Percentiles rank a stretch among this genome's conserved stretches.
phyloP scores from a whole-genome alignment of 2,797 vertebrate genomes.

The Acrossocheilus fasciatus region DNA sequence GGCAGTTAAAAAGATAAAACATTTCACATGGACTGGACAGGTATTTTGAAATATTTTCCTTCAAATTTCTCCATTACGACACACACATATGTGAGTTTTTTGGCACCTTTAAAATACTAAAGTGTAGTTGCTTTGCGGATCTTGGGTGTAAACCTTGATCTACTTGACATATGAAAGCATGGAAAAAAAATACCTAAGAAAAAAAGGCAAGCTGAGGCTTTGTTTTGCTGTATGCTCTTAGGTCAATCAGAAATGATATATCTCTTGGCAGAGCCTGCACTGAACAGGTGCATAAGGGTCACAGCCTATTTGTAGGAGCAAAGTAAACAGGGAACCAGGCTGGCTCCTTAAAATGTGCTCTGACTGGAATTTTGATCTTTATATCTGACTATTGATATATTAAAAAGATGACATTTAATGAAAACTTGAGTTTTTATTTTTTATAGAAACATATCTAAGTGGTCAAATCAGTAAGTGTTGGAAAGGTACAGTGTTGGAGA shows the following conservation, averaged over 20 bases:
- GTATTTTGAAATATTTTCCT: background rate
- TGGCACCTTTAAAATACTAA: background rate
- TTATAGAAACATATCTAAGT: slow-evolving; percentile 16
- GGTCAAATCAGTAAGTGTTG: slow-evolving; percentile 55
- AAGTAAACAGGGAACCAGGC: slow-evolving; percentile 59
- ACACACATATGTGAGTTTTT: background rate
- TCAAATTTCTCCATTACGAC: background rate
- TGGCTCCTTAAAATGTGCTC: slow-evolving; percentile 61
- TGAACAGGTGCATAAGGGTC: slow-evolving; percentile 69
- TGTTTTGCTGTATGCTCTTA: slow-evolving; percentile 52
- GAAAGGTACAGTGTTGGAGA: slow-evolving; percentile 57
- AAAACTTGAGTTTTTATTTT: slow-evolving; percentile 24
- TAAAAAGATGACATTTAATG: slow-evolving; percentile 58
- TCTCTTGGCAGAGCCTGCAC: slow-evolving; percentile 67
- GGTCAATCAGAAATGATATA: slow-evolving; percentile 66
- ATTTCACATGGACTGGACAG: background rate
- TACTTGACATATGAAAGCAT: slow-evolving; percentile 12
- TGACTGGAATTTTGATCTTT: slow-evolving; percentile 64
- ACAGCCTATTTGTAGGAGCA: slow-evolving; percentile 68
- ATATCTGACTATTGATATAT: slow-evolving; percentile 66
- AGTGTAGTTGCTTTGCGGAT: background rate
- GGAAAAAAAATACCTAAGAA: background rate
- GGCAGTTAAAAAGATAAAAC: background rate
- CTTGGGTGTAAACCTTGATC: slow-evolving; percentile 17
- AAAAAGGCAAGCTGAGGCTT: slow-evolving; percentile 34